phyloP scores from a whole-genome alignment of 1,140 invertebrate species.

The Eriocheir sinensis region DNA sequence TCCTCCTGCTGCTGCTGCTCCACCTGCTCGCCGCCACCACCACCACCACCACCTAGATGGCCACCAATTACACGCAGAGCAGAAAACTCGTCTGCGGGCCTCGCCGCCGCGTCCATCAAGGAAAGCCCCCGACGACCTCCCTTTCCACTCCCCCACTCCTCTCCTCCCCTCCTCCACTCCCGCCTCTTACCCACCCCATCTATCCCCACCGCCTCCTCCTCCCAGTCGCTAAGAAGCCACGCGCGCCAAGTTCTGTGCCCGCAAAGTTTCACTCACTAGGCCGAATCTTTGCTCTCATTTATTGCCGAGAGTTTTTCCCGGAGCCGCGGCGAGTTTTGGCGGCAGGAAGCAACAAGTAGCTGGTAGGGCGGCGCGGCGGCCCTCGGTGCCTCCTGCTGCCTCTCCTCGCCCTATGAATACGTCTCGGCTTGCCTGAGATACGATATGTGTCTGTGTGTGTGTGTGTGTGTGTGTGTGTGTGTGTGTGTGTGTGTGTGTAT shows the following conservation, averaged over 20 bases:
- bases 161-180: neutral
- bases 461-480: constrained; percentile 39
- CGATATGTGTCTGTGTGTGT: constrained; percentile 36
- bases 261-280: constrained; percentile 50
- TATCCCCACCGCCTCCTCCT: neutral
- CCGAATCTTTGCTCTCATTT: constrained; percentile 53
- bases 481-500: constrained; percentile 23
- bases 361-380: neutral
- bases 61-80: neutral
- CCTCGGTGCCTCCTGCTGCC: constrained; percentile 6
- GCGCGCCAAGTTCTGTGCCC: neutral
- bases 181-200: neutral
- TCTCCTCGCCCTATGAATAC: neutral
- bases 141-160: neutral
- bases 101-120: neutral
- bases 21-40: neutral
- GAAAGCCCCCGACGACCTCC: neutral
- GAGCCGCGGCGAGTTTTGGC: neutral
- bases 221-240: neutral
- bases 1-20: no score
- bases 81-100: neutral
- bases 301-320: neutral
- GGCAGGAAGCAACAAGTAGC: constrained; percentile 45
- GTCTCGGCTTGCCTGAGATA: neutral
- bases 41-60: neutral